Base-by-base conservation (phyloP, 35 echinoderm and acorn worm species). In the Stichopus chloronotus region DNA sequence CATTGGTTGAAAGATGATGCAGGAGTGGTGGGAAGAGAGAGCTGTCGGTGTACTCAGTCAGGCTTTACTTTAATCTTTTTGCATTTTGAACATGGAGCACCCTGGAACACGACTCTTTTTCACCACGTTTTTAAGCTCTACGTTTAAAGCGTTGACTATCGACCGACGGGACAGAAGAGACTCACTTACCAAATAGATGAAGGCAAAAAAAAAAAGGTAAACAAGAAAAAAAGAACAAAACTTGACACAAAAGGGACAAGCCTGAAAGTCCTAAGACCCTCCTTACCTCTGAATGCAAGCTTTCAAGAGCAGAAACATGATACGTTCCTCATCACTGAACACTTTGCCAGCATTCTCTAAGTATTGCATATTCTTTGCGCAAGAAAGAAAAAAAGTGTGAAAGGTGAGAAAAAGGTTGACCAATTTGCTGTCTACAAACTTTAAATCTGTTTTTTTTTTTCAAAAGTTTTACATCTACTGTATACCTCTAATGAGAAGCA, bases 281-380 rank as follows among this genome's bases (percentile, higher is more conserved):
- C 58, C 82, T 85, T 85, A 85, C 82, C 82, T 85, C 57, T 85
- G 55, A 85, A 85, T 85, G 55, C 82, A 85, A 85, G 56, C 82
- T 85, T 85, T 85, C 82, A 74, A 74, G 69, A 74, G 69, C 69
- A 85, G 82, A 85, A 85, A 85, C 82, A 85, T 85, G 82, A 85
- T 85, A 85, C 57, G 82, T 58, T 85, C 82, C 57, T 58, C 82
- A 58, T 85, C 82, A 85, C 82, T 58, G 82, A 58, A 85, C 82
- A 85, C 82, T 85, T 85, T 85, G 82, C 53, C 82, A 85, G 82
- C 82, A 85, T 85, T 85, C 82, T 85, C 82, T 85, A 85, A 55
- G 82, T 85, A 22, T 58, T 85, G 82, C 57, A 85, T 58, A 85
- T 85, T 85, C 82, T 85, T 85, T 23, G 58, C 82, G 57, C 82